phyloP scores from a whole-genome alignment of 35 echinoderm and acorn worm genomes.

The Ptychodera flava region DNA sequence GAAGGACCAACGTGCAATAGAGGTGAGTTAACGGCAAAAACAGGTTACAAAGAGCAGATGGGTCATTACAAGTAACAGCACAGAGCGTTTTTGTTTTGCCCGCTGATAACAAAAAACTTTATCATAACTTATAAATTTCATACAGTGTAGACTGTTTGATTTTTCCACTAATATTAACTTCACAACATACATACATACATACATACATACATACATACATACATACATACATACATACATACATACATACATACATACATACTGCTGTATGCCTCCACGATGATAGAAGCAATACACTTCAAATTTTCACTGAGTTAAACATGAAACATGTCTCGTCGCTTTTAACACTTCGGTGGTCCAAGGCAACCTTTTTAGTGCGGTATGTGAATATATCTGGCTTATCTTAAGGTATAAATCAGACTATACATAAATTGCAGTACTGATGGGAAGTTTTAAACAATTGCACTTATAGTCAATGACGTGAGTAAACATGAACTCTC shows the following conservation, averaged over 20 bases:
- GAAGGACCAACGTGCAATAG: background rate
- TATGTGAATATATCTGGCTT: background rate
- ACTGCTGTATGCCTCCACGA: background rate
- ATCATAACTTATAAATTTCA: background rate
- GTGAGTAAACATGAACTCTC: too few species aligned
- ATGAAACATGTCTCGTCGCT: background rate
- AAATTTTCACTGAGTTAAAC: background rate
- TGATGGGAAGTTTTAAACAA: too few species aligned
- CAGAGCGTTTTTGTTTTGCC: background rate
- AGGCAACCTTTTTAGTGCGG: too few species aligned
- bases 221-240: constrained; percentile 2
- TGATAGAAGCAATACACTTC: background rate
- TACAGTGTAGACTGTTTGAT: background rate
- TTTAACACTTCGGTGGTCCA: too few species aligned
- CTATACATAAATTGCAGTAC: background rate
- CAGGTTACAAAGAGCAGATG: background rate
- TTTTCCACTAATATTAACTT: background rate
- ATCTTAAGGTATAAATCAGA: background rate
- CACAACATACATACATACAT: background rate
- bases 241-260: constrained; percentile 2
- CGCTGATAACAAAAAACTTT: background rate
- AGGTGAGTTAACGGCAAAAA: background rate
- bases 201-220: background rate
- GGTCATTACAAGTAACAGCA: background rate
- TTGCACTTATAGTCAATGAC: too few species aligned